A percentile compares a stretch with the other conserved stretches of the same genome.
These are phyloP conservation scores for Blastobasis lacticolella DNA, from an alignment of 2,888 invertebrate species.

Conservation along the genomic window DNA sequence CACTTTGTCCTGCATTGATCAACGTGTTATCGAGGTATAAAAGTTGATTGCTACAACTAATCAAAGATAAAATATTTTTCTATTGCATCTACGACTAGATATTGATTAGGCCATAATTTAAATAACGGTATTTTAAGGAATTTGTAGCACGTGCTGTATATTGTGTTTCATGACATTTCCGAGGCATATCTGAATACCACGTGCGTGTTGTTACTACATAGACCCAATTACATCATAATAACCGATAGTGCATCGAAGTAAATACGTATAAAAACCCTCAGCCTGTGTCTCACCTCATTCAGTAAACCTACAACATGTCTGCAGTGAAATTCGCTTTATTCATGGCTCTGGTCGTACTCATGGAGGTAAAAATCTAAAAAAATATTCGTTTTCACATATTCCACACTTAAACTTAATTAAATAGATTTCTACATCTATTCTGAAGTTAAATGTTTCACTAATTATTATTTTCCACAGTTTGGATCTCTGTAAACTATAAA, in stretches of 20 bases:
- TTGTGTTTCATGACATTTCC: too few relatives aligned
- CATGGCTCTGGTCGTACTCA: slow-evolving; percentile 24
- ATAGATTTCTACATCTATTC: slow-evolving; percentile 9
- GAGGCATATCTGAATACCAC: slow-evolving; percentile 11
- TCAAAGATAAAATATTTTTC: too few relatives aligned
- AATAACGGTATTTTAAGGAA: too few relatives aligned
- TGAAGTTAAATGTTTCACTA: neutral
- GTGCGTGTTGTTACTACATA: slow-evolving; percentile 27
- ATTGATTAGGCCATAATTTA: too few relatives aligned
- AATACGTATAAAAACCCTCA: slow-evolving; percentile 19
- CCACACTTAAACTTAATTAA: neutral
- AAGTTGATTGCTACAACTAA: too few relatives aligned
- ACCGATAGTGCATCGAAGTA: slow-evolving; percentile 2
- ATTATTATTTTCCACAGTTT: too few relatives aligned
- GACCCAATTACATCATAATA: slow-evolving; percentile 19
- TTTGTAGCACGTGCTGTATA: too few relatives aligned
- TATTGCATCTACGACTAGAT: too few relatives aligned
- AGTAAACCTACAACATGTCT: slow-evolving; percentile 25
- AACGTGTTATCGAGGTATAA: too few relatives aligned
- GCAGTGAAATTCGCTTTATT: slow-evolving; percentile 32
- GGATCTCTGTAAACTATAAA: too few relatives aligned
- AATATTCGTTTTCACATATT: neutral
- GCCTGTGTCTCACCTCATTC: slow-evolving; percentile 1
- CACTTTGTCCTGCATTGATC: too few relatives aligned
- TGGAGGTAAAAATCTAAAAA: slow-evolving; percentile 28